A percentile compares a stretch with the other conserved stretches of the same genome.
phyloP scores from a whole-genome alignment of 2,888 invertebrate genomes.

The Clitarchus hookeri region DNA sequence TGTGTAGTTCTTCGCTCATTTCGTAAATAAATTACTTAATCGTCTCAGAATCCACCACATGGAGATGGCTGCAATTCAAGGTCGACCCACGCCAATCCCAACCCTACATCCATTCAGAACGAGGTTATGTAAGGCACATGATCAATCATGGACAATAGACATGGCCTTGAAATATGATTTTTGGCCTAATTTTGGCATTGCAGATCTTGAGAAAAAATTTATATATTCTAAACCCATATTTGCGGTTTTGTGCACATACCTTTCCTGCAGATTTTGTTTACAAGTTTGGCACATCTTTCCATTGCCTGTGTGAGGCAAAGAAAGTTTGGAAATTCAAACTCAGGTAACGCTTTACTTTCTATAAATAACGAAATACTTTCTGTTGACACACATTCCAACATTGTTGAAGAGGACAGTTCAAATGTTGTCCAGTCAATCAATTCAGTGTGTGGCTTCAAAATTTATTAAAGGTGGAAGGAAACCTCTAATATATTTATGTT shows the following conservation, averaged over 20 bases:
- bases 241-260: neutral
- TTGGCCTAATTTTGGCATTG: too few relatives aligned
- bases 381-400: neutral
- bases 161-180: too few relatives aligned
- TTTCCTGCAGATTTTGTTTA: neutral
- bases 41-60: too few relatives aligned
- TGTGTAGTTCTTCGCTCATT: too few relatives aligned
- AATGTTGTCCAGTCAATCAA: neutral
- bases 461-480: neutral
- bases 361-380: too few relatives aligned
- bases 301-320: neutral
- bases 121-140: too few relatives aligned
- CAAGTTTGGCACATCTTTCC: too few relatives aligned
- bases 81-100: constrained; percentile 10
- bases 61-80: neutral
- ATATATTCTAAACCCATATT: neutral
- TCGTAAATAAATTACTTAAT: too few relatives aligned
- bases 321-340: neutral
- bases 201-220: neutral
- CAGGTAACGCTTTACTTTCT: too few relatives aligned
- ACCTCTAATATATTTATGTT: neutral
- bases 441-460: constrained; percentile 11
- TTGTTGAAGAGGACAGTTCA: neutral
- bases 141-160: too few relatives aligned
- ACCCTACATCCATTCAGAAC: too few relatives aligned